Evolutionary conservation across 2,888 invertebrate species (phyloP), one percentile per base, ranked within the genome.

Genomic region (Merodon equestris): DNA sequence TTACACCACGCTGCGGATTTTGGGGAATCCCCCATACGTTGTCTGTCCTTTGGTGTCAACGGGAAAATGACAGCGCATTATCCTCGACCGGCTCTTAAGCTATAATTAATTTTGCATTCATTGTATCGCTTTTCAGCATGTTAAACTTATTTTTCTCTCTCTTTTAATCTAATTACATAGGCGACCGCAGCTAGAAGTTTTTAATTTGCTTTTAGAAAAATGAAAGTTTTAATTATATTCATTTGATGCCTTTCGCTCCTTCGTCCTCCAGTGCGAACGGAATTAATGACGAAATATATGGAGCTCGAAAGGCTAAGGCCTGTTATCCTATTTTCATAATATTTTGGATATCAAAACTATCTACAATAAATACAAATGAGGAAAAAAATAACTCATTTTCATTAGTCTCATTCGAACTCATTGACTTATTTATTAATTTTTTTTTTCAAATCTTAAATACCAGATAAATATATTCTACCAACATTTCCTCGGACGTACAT

Each of bases 211-310:
- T 61, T 36, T 50, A 53, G 40, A 58, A 57, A 48, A 60, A 50
- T n/a, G 9, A 54, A 74, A 74, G 44, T 67, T 74, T 74, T 74
- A 61, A 67, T 74, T 73, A 73, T 47, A 73, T 66, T 64, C 53
- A 38, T 66, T 64, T 53, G 45, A 53, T 53, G 57, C 53, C 66
- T 36, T 58, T 51, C 58, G 40, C 53, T 60, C 64, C 7, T 18
- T 9, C 17, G 27, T 36, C 9, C 3, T 15, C 27, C 7, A 2
- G 27, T 27, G 7, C 27, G 2, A 27, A 7, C 27, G 27, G 7
- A 27, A 27, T 7, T 27, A 4, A 27, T 27, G 7, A 7, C 2
- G 27, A 27, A 4, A 27, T 7, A 27, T 27, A 27, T 7, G 27
- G 27, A 27, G 27, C 27, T 27, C 7, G 7, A 27, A 27, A 27